phyloP scores from a whole-genome alignment of 2,888 invertebrate species.

The Globia sparganii region DNA sequence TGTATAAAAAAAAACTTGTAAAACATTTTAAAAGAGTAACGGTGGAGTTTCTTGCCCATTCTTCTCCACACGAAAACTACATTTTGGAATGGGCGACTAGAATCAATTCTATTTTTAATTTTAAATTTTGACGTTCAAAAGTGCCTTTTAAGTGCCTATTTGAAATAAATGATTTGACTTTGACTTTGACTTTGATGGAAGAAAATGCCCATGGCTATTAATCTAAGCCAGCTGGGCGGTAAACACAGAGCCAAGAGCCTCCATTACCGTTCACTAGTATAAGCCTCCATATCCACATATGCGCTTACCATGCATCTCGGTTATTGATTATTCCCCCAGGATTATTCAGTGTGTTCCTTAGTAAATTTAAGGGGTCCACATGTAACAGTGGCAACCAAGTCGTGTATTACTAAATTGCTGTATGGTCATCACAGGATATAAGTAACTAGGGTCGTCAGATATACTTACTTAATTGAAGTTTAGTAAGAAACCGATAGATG shows the following conservation, averaged over 20 bases:
- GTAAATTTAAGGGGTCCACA: not conserved
- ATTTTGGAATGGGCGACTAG: too few relatives aligned
- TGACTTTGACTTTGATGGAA: too few relatives aligned
- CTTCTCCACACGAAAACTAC: too few relatives aligned
- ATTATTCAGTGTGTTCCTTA: conserved; percentile 14
- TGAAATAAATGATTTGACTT: too few relatives aligned
- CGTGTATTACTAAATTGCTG: not conserved
- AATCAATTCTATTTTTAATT: too few relatives aligned
- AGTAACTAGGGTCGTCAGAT: too few relatives aligned
- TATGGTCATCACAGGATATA: not conserved
- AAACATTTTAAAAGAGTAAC: too few relatives aligned
- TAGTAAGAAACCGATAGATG: not conserved
- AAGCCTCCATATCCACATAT: not conserved
- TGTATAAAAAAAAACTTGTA: too few relatives aligned
- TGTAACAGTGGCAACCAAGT: not conserved
- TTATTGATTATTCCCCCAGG: conserved; percentile 21
- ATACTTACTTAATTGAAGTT: not conserved
- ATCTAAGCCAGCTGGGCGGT: conserved; percentile 3
- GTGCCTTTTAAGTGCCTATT: too few relatives aligned
- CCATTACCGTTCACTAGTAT: not conserved
- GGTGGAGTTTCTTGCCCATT: too few relatives aligned
- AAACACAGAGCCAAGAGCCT: conserved; percentile 14
- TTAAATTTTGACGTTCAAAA: too few relatives aligned
- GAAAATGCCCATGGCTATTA: conserved; percentile 30
- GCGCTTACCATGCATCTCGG: conserved; percentile 16